Base-by-base conservation (phyloP, 2,797 vertebrate genomes). In the Perodicticus potto region DNA sequence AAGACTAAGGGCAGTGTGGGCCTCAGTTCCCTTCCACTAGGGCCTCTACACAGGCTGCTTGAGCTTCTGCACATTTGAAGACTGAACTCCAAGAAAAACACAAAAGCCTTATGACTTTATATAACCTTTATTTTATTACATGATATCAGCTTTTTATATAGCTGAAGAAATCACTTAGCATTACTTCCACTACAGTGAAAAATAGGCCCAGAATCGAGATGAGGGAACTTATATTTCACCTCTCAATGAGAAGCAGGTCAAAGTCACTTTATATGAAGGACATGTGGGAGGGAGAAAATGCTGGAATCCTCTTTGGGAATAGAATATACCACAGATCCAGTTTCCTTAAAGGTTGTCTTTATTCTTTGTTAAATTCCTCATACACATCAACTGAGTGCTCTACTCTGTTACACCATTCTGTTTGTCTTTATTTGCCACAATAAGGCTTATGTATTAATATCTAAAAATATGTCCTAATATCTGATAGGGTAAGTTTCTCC, bases 151-250 rank as follows among this genome's bases (percentile, higher is more conserved):
- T 63, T 80, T 45, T 40, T 27, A 82, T 11, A n/a, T 9, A 61
- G 74, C 65, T 78, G 92, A 81, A 84, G 57, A 93, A 96, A 34
- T 69, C 88, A 73, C 84, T 65, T 70, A 57, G 37, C 69, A 22
- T 85, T 34, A 59, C 63, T 73, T 91, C 61, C 49, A 12, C 32
- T 34, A 2, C 14, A 0, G 20, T 91, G 29, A 34, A 19, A 43
- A 86, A 86, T 34, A 57, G 49, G 45, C 59, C 85, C 32, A 53
- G 59, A 92, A 72, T 95, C 59, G 57, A 57, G 65, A 55, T 43
- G 16, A 57, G n/a, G 43, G 53, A 80, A 55, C 32, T 20, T 6
- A 70, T 1, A 70, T 69, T 32, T 25, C 32, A 32, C 27, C 32
- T 87, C 59, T 80, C 65, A 55, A 7, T 7, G 20, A 19, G 43